phyloP scores from a whole-genome alignment of 30 jellyfish, hydroid and myxozoan species.

The Nemopilema nomurai region DNA sequence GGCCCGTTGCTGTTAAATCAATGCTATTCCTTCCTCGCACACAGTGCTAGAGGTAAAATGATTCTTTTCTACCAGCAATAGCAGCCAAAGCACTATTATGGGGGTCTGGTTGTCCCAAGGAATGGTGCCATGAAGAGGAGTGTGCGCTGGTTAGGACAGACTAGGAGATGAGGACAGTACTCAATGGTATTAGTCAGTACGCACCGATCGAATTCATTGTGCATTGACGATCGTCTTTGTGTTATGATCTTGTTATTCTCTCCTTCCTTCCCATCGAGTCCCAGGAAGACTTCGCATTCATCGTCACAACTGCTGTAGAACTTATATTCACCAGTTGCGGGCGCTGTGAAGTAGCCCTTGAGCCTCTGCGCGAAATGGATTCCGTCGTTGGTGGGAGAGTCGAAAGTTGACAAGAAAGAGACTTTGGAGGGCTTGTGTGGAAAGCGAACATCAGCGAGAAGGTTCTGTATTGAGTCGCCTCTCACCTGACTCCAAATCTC shows the following conservation, averaged over 20 bases:
- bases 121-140: too few relatives aligned
- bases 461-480: constrained; percentile 83
- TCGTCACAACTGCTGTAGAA: constrained; percentile 95
- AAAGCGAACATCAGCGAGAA: constrained; percentile 91
- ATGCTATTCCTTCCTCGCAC: too few relatives aligned
- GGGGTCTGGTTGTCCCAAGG: too few relatives aligned
- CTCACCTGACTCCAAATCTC: constrained; percentile 82
- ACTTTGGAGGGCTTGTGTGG: constrained; percentile 92
- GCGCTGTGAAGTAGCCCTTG: constrained; percentile 89
- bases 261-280: constrained; percentile 93
- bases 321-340: constrained; percentile 84
- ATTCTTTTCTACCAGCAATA: too few relatives aligned
- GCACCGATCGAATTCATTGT: constrained; percentile 86
- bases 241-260: constrained; percentile 81
- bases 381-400: constrained; percentile 67
- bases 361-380: constrained; percentile 82
- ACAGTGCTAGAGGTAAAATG: too few relatives aligned
- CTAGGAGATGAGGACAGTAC: too few relatives aligned
- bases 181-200: background rate
- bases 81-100: too few relatives aligned
- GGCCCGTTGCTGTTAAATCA: too few relatives aligned
- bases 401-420: constrained; percentile 62
- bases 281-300: constrained; percentile 92
- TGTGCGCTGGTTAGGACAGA: too few relatives aligned
- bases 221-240: constrained; percentile 68